Conservation (phyloP, 2,797 vertebrate genomes). For the Diceros bicornis region DNA sequence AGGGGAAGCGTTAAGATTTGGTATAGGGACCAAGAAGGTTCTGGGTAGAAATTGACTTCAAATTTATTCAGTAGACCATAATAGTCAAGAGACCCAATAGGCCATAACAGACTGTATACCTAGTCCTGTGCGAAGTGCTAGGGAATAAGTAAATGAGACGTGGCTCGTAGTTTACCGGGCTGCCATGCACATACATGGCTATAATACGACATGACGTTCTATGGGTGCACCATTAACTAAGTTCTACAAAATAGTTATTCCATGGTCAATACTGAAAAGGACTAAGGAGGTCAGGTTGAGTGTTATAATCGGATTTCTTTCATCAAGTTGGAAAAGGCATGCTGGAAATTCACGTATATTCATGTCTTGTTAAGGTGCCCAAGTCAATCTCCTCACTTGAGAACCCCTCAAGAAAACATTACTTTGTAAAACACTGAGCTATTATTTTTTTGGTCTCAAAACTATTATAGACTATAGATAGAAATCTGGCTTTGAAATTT, state of each 20-base stretch:
- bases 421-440: neutral
- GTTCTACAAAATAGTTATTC: neutral
- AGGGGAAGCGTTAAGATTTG: neutral
- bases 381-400: neutral
- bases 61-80: neutral
- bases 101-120: neutral
- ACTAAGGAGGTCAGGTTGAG: neutral
- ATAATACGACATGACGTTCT: neutral
- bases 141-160: neutral
- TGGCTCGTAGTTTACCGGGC: neutral
- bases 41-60: neutral
- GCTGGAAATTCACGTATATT: neutral
- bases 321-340: constrained; percentile 1
- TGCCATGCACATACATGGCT: neutral
- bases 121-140: neutral
- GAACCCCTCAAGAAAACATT: neutral
- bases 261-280: neutral
- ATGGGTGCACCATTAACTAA: neutral
- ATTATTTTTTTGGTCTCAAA: neutral
- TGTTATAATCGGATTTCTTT: neutral
- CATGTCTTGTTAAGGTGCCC: neutral
- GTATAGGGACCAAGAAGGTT: neutral
- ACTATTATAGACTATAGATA: neutral
- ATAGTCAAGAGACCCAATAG: neutral
- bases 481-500: neutral